A percentile compares a stretch with the other conserved stretches of the same genome.
Evolutionary conservation across 2,113 vertebrate species (phyloP).

Genomic region (Gulo gulo): DNA sequence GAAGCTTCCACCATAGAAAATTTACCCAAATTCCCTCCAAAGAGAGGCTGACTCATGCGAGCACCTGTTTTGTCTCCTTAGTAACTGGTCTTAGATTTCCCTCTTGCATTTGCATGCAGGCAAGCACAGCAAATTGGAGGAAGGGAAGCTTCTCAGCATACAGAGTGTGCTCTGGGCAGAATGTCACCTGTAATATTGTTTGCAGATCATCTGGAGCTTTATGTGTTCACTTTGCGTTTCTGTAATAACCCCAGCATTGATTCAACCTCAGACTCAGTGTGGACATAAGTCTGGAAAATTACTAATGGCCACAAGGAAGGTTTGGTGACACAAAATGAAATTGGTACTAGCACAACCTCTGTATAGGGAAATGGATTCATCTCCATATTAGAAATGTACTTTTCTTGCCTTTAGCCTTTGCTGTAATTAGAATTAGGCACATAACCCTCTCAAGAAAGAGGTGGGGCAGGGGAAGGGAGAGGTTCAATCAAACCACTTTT

Average conservation of each 20-base stretch:
- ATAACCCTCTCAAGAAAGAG: not conserved
- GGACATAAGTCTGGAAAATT: conserved; percentile 71
- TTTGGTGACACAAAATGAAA: conserved; percentile 41
- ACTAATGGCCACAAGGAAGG: conserved; percentile 37
- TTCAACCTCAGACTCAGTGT: not conserved
- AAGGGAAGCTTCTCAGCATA: conserved; percentile 46
- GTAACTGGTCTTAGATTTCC: conserved; percentile 83
- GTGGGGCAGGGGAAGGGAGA: not conserved
- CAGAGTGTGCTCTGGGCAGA: not conserved
- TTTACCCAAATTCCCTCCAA: conserved; percentile 73
- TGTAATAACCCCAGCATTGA: conserved; percentile 27
- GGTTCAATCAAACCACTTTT: not conserved
- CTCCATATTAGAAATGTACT: not conserved
- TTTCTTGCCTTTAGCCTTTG: conserved; percentile 34
- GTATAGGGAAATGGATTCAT: conserved; percentile 26
- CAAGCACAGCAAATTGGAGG: conserved; percentile 67
- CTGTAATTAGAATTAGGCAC: not conserved
- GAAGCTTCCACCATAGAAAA: conserved; percentile 68
- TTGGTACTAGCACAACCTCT: not conserved
- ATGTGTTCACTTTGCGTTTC: conserved; percentile 42
- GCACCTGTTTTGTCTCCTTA: conserved; percentile 84
- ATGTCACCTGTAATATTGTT: conserved; percentile 52
- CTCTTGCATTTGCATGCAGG: conserved; percentile 75
- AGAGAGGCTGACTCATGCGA: conserved; percentile 78
- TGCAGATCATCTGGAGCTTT: not conserved